These are phyloP conservation scores for Phenganax stokvisi DNA, from an alignment of 92 coral and sea anemone species.

Conservation along the genomic window DNA sequence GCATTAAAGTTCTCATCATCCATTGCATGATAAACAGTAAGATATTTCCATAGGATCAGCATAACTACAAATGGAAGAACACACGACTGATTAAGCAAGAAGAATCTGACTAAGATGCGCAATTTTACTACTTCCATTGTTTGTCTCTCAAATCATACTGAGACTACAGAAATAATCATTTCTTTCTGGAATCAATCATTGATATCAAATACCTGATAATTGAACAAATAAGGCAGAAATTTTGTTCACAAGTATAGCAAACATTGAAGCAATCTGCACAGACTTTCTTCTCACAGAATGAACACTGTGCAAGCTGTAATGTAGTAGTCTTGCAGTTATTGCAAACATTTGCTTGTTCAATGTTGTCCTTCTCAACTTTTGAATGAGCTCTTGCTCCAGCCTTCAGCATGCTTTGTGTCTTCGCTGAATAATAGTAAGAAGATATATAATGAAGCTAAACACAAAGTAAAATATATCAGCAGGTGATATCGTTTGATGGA, in stretches of 20 bases:
- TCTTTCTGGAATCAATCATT: too few relatives aligned
- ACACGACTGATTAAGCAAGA: not conserved
- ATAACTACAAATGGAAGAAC: constrained; percentile 54
- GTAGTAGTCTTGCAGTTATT: constrained; percentile 48
- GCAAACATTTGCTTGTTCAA: not conserved
- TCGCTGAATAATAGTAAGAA: constrained; percentile 46
- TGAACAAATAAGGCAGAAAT: constrained; percentile 74
- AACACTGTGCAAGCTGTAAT: constrained; percentile 42
- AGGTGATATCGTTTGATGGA: not conserved
- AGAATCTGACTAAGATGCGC: too few relatives aligned
- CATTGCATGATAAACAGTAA: constrained; percentile 69
- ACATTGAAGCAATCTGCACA: constrained; percentile 62
- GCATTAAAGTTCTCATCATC: constrained; percentile 9
- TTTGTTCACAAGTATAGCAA: constrained; percentile 62
- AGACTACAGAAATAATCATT: too few relatives aligned
- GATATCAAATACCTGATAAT: constrained; percentile 51
- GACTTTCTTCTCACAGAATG: constrained; percentile 66
- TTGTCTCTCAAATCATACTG: too few relatives aligned
- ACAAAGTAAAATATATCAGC: not conserved
- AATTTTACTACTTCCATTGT: too few relatives aligned
- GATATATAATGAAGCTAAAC: not conserved
- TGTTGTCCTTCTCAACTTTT: not conserved
- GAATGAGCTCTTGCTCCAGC: constrained; percentile 51
- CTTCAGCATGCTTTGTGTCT: constrained; percentile 64
- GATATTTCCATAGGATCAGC: constrained; percentile 67